Evolutionary conservation across 2,888 invertebrate genomes (phyloP).

Genomic region (Aspidapion aeneum): DNA sequence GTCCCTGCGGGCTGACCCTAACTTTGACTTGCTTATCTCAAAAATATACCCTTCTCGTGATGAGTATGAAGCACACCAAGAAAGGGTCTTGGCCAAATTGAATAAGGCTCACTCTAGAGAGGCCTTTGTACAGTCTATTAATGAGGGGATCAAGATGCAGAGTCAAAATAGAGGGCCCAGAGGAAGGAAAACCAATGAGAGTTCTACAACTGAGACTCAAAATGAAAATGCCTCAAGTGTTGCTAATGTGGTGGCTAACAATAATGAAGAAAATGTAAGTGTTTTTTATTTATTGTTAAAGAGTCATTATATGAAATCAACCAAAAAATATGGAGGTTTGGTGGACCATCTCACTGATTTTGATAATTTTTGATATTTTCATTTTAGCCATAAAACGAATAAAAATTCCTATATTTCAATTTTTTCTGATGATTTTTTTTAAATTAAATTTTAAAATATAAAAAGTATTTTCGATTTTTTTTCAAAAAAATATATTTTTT

Average conservation of each 20-base stretch:
- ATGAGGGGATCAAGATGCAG: conserved; percentile 89
- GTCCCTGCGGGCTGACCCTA: conserved; percentile 93
- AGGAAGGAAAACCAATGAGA: conserved; percentile 67
- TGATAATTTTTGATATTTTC: too few species aligned
- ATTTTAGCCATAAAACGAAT: too few species aligned
- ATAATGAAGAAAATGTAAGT: conserved; percentile 25
- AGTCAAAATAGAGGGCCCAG: conserved; percentile 83
- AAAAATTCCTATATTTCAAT: too few species aligned
- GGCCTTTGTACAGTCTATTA: conserved; percentile 89
- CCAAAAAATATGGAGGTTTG: too few species aligned
- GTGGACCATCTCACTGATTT: too few species aligned
- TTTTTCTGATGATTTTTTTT: too few species aligned
- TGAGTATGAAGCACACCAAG: conserved; percentile 95
- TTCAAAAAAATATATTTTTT: too few species aligned
- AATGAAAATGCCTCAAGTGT: conserved; percentile 28
- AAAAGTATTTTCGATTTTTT: too few species aligned
- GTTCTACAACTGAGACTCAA: conserved; percentile 30
- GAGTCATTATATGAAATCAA: too few species aligned
- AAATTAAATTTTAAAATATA: too few species aligned
- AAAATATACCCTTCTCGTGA: conserved; percentile 97
- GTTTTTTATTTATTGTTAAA: conserved; percentile 10
- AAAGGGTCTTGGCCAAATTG: conserved; percentile 85
- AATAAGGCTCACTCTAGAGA: conserved; percentile 92
- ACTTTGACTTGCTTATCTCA: conserved; percentile 94
- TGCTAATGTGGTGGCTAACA: conserved; percentile 20